phyloP scores from a whole-genome alignment of 2,113 vertebrate species.

The Tinamus guttatus region DNA sequence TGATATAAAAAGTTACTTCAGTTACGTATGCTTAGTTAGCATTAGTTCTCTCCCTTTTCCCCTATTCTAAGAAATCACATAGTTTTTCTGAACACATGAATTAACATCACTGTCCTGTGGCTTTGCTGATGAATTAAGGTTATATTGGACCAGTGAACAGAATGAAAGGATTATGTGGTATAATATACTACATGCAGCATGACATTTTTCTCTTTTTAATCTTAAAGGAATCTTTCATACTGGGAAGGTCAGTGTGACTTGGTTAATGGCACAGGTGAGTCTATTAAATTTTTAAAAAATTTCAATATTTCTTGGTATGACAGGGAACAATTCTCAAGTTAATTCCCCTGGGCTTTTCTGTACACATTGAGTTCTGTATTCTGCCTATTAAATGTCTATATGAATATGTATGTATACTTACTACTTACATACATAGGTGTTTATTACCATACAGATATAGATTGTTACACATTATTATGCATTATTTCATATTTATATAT shows the following conservation, averaged over 20 bases:
- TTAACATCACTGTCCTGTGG: not conserved
- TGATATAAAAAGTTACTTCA: not conserved
- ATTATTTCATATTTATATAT: not conserved
- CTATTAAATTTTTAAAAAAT: not conserved
- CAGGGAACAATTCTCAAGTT: not conserved
- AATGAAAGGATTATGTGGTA: not conserved
- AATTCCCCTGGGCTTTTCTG: not conserved
- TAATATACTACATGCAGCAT: not conserved
- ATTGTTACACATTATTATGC: not conserved
- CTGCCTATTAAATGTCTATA: not conserved
- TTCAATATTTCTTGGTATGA: not conserved
- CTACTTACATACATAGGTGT: not conserved
- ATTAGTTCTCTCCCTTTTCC: not conserved
- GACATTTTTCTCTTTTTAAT: conserved; percentile 7
- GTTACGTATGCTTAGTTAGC: not conserved
- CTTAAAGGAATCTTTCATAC: conserved; percentile 81
- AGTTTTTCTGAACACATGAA: not conserved
- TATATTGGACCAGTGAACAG: not conserved
- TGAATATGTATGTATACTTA: not conserved
- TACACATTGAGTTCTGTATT: not conserved
- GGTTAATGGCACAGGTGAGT: conserved; percentile 94
- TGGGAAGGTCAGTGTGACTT: conserved; percentile 90
- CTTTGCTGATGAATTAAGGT: not conserved
- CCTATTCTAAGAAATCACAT: not conserved
- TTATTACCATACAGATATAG: not conserved